These are phyloP conservation scores for Ptilorrhoa leucosticta DNA, from an alignment of 2,113 vertebrate genomes.

Conservation along the genomic window DNA sequence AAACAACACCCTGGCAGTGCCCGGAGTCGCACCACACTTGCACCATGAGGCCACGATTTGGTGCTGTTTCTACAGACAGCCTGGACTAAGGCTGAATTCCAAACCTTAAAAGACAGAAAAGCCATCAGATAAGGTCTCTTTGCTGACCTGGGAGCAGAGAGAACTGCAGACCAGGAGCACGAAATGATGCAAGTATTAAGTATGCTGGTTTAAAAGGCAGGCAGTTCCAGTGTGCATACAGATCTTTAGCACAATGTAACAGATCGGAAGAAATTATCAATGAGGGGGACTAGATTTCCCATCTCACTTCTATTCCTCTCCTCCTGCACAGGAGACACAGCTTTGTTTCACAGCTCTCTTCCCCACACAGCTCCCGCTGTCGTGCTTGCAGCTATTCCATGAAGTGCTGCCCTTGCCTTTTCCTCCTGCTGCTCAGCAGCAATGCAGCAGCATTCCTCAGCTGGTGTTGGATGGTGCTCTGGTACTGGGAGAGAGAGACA, in stretches of 20 bases:
- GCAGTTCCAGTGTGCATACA: not conserved
- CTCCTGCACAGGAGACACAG: not conserved
- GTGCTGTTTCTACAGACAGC: not conserved
- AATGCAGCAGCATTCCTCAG: not conserved
- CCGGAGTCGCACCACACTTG: not conserved
- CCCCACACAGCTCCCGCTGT: fast-evolving
- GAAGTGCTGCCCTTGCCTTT: not conserved
- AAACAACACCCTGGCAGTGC: not conserved
- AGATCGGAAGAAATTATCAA: not conserved
- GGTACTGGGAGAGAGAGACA: fast-evolving
- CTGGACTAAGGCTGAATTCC: not conserved
- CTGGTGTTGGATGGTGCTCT: not conserved
- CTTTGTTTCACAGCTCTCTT: not conserved
- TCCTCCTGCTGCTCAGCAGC: not conserved
- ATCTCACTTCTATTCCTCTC: not conserved
- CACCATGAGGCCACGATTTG: not conserved
- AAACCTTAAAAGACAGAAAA: not conserved
- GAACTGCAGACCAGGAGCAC: not conserved
- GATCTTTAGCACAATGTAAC: not conserved
- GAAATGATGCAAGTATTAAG: not conserved
- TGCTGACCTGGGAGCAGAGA: not conserved
- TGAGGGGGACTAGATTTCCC: not conserved
- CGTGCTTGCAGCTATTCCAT: not conserved
- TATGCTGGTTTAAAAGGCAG: not conserved
- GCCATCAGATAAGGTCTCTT: not conserved